phyloP scores from a whole-genome alignment of 2,113 vertebrate genomes.

The Upupa epops region DNA sequence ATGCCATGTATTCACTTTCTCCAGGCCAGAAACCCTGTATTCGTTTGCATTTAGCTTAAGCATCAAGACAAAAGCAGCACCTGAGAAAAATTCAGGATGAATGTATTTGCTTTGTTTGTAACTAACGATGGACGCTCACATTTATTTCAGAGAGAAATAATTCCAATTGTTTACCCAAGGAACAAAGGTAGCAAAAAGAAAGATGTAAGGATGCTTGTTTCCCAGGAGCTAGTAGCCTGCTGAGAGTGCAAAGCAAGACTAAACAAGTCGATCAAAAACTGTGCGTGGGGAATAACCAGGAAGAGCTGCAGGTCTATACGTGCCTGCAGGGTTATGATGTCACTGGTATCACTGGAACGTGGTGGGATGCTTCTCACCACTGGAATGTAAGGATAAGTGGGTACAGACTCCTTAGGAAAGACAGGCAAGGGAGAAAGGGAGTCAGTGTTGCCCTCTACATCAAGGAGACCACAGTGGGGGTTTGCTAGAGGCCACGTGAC shows the following conservation, averaged over 20 bases:
- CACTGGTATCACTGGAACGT: too few relatives aligned
- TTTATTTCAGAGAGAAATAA: not conserved
- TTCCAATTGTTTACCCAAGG: not conserved
- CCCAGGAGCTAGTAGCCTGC: not conserved
- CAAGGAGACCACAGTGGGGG: too few relatives aligned
- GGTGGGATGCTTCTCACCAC: too few relatives aligned
- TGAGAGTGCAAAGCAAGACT: not conserved
- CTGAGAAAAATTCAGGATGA: not conserved
- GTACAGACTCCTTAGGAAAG: too few relatives aligned
- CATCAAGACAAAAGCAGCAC: not conserved
- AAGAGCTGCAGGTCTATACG: too few relatives aligned
- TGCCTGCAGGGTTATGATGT: too few relatives aligned
- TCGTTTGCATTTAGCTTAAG: not conserved
- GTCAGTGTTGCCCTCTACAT: too few relatives aligned
- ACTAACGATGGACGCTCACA: not conserved
- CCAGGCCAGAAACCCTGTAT: not conserved
- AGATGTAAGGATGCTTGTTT: not conserved
- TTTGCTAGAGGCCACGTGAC: too few relatives aligned
- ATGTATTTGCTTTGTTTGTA: not conserved
- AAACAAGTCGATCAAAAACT: not conserved
- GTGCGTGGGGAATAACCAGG: too few relatives aligned
- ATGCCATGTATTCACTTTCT: not conserved
- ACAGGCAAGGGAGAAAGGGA: too few relatives aligned
- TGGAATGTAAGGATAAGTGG: too few relatives aligned
- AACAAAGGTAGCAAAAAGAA: fast-evolving